Conservation (phyloP, 2,888 invertebrate species). For the Thereva nobilitata region DNA sequence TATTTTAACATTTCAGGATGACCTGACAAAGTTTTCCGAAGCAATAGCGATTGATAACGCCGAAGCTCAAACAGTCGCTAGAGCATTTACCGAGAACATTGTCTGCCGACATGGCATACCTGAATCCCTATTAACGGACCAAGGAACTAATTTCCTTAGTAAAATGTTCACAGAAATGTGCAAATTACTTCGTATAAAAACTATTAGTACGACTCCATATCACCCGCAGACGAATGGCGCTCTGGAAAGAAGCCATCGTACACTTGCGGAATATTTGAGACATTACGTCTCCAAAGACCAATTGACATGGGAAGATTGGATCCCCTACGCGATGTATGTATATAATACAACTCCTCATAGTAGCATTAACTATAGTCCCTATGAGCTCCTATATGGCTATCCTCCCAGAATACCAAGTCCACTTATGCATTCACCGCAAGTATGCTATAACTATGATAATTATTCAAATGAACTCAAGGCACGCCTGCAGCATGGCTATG, state of each 20-base stretch:
- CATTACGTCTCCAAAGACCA: slow-evolving; percentile 46
- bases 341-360: slow-evolving; percentile 47
- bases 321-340: slow-evolving; percentile 47
- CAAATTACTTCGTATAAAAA: slow-evolving; percentile 7
- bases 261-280: slow-evolving; percentile 48
- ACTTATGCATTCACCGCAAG: background rate
- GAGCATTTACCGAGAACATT: background rate
- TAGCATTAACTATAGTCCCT: background rate
- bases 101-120: background rate
- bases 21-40: background rate
- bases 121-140: background rate
- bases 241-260: slow-evolving; percentile 49
- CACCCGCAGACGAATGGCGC: slow-evolving; percentile 45
- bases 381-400: background rate
- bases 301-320: slow-evolving; percentile 49
- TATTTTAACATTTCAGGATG: slow-evolving; percentile 4
- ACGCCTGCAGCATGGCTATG: slow-evolving; percentile 17
- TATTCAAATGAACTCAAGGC: slow-evolving; percentile 9
- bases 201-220: slow-evolving; percentile 14
- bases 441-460: slow-evolving; percentile 20
- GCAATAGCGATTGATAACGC: background rate
- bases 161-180: slow-evolving; percentile 42
- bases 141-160: slow-evolving; percentile 7
- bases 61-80: background rate
- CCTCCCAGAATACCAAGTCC: background rate